Conservation (phyloP, 2,113 vertebrate species). For the Thinocorus orbignyianus region DNA sequence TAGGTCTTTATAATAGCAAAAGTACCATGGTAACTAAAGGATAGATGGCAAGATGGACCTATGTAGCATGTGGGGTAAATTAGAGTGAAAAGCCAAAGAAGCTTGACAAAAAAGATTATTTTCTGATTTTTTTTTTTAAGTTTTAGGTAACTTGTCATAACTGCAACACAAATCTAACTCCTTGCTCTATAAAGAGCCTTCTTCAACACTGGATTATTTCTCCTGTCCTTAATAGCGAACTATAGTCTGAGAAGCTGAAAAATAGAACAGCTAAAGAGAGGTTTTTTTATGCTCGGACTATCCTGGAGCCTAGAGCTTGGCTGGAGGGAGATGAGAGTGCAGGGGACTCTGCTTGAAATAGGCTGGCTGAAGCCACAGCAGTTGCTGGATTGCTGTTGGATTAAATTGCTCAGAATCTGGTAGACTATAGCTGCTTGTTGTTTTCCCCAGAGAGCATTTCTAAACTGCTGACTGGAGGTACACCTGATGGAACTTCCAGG, state of each 20-base stretch:
- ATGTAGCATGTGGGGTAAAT: rapidly evolving
- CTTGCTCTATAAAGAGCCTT: too few species aligned
- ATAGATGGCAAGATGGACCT: not conserved
- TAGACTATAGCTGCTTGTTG: not conserved
- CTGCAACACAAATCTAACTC: too few species aligned
- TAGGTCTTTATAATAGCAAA: not conserved
- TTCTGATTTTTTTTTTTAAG: not conserved
- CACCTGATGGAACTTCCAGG: not conserved
- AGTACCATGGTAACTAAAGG: not conserved
- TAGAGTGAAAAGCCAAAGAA: not conserved
- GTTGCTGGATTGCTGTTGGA: not conserved
- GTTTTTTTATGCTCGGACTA: not conserved
- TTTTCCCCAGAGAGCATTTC: conserved; percentile 52
- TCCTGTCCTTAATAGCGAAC: not conserved
- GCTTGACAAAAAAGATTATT: not conserved
- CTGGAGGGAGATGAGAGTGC: not conserved
- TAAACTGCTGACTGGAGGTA: conserved; percentile 50
- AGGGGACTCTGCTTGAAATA: not conserved
- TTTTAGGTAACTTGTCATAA: not conserved
- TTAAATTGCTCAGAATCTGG: not conserved
- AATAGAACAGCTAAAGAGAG: not conserved
- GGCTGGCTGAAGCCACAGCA: not conserved
- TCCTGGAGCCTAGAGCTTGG: not conserved
- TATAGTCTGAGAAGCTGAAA: not conserved
- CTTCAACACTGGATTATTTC: not conserved